phyloP scores from a whole-genome alignment of 2,888 invertebrate genomes.

The Lepidocyrtoides sp. region DNA sequence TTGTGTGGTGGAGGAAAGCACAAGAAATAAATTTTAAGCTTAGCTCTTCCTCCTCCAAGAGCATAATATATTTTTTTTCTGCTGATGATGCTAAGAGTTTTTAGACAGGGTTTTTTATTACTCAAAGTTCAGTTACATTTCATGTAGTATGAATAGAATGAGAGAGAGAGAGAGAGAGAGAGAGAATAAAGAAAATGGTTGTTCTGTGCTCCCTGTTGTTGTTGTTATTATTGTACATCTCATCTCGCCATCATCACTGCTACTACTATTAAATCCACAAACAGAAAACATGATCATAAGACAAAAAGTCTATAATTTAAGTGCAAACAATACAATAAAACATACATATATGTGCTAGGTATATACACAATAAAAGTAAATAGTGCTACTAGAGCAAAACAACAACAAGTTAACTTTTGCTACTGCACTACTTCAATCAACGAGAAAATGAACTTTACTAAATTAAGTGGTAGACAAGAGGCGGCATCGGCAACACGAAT shows the following conservation, averaged over 20 bases:
- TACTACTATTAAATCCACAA: background rate
- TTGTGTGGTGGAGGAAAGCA: slow-evolving; percentile 42
- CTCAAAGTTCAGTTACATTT: slow-evolving; percentile 17
- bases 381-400: background rate
- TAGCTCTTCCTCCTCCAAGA: background rate
- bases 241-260: slow-evolving; percentile 16
- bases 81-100: background rate
- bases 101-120: slow-evolving; percentile 36
- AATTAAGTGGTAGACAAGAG: background rate
- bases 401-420: background rate
- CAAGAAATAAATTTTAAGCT: slow-evolving; percentile 45
- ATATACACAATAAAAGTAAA: background rate
- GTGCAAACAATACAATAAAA: background rate
- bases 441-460: background rate
- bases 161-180: no score
- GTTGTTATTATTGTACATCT: background rate
- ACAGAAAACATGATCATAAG: background rate
- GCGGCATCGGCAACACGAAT: background rate
- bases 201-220: slow-evolving; percentile 40
- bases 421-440: background rate
- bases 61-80: background rate
- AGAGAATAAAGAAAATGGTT: slow-evolving; percentile 54
- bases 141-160: background rate
- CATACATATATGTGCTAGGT: background rate
- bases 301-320: background rate